phyloP scores from a whole-genome alignment of 2,797 vertebrate genomes.

The Sebastes kiyomatsui region DNA sequence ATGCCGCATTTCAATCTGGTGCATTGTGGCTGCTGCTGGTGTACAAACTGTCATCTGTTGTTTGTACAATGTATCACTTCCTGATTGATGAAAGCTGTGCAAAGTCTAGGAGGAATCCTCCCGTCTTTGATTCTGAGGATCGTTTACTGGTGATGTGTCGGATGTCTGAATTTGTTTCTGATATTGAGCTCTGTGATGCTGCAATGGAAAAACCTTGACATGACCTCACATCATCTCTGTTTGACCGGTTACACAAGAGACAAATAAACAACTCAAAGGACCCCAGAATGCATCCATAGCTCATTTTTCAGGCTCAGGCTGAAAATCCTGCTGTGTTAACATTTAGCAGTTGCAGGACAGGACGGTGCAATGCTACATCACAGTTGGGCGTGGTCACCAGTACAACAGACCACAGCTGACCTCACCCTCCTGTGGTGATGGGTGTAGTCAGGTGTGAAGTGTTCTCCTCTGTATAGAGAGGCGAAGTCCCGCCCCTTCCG shows the following conservation, averaged over 20 bases:
- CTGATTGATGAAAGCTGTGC: conserved; percentile 30
- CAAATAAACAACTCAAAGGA: not conserved
- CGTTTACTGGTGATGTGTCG: not conserved
- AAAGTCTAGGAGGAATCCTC: not conserved
- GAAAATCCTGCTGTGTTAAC: not conserved
- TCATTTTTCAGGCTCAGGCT: not conserved
- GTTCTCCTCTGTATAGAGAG: accelerated
- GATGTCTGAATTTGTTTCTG: not conserved
- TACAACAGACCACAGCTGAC: conserved; percentile 1
- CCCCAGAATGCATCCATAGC: not conserved
- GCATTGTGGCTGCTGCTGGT: conserved; percentile 8
- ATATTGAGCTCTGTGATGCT: conserved; percentile 4
- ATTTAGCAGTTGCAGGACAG: not conserved
- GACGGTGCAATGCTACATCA: not conserved
- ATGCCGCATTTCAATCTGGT: not conserved
- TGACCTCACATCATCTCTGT: not conserved
- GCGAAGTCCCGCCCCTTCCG: no score
- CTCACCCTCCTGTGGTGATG: conserved; percentile 1
- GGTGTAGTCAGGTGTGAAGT: not conserved
- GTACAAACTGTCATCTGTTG: conserved; percentile 26
- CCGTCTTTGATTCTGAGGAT: not conserved
- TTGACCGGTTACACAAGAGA: not conserved
- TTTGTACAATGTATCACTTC: conserved; percentile 10
- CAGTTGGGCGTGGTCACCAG: not conserved
- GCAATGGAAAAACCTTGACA: not conserved